Conservation (phyloP, 2,113 vertebrate genomes). For the Barbus barbus region DNA sequence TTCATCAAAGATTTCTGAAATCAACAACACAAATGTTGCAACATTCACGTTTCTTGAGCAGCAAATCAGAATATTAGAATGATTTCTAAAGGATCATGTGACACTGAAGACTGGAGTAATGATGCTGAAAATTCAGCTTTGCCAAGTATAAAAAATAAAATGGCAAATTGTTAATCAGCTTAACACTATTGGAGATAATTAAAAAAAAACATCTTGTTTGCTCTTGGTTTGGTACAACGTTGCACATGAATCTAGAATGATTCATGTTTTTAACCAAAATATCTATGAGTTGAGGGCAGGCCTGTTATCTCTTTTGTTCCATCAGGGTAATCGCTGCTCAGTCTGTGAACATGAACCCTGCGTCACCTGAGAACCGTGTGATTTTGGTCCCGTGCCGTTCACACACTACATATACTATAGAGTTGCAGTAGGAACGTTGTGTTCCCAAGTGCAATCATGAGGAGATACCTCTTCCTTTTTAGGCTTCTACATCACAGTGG, state of each 20-base stretch:
- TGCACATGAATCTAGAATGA: not conserved
- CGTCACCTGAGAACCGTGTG: constrained; percentile 19
- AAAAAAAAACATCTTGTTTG: not conserved
- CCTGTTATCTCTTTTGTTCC: not conserved
- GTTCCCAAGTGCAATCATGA: not conserved
- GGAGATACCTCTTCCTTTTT: constrained; percentile 3
- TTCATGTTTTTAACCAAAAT: not conserved
- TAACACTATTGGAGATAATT: not conserved
- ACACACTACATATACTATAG: not conserved
- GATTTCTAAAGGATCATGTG: not conserved
- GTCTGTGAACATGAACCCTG: not conserved
- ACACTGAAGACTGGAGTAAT: not conserved
- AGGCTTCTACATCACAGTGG: not conserved
- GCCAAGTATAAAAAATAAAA: not conserved
- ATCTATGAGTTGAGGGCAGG: not conserved
- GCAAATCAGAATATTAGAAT: not conserved
- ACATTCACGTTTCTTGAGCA: not conserved
- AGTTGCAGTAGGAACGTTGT: not conserved
- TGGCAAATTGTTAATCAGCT: not conserved
- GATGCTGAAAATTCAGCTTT: not conserved
- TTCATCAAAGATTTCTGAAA: not conserved
- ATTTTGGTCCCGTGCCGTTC: not conserved
- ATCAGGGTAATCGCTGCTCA: not conserved
- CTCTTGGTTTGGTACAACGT: not conserved
- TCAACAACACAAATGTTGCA: not conserved